Evolutionary conservation across 2,113 vertebrate genomes (phyloP).

Genomic region (Ophthalmolycus amberensis): DNA sequence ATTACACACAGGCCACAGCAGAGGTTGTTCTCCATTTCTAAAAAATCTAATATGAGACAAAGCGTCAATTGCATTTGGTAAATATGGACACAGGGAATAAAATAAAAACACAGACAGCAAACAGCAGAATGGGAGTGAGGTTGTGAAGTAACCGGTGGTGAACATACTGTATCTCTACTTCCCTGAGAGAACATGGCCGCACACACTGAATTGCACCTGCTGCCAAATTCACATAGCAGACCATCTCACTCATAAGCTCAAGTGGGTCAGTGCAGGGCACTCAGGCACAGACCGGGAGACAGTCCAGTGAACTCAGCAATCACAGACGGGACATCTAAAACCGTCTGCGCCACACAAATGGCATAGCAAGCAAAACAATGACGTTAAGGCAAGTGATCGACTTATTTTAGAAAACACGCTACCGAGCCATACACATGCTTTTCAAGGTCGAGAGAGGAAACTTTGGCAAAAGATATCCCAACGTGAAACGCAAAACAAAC

Average conservation of each 20-base stretch:
- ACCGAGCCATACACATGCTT: not conserved
- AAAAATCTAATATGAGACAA: not conserved
- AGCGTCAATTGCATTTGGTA: not conserved
- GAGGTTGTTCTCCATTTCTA: not conserved
- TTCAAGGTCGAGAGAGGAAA: not conserved
- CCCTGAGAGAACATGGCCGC: not conserved
- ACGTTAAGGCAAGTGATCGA: not conserved
- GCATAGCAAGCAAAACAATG: conserved; percentile 19
- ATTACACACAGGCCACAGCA: not conserved
- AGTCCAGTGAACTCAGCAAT: conserved; percentile 40
- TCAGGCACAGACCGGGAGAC: not conserved
- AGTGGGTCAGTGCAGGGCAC: conserved; percentile 45
- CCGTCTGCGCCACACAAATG: conserved; percentile 21
- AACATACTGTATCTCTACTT: conserved; percentile 3
- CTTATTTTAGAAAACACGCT: conserved; percentile 16
- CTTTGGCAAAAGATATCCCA: not conserved
- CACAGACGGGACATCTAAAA: conserved; percentile 54
- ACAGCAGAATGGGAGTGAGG: not conserved
- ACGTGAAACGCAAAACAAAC: not conserved
- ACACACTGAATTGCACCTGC: conserved; percentile 22
- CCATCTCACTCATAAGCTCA: conserved; percentile 24
- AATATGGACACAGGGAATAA: not conserved
- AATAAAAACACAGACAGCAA: too few relatives aligned
- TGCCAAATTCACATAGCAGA: conserved; percentile 26
- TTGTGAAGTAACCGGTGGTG: not conserved